Percentiles rank a stretch among this genome's conserved stretches.
phyloP scores from a whole-genome alignment of 1,140 invertebrate genomes.

The Penaeus indicus region DNA sequence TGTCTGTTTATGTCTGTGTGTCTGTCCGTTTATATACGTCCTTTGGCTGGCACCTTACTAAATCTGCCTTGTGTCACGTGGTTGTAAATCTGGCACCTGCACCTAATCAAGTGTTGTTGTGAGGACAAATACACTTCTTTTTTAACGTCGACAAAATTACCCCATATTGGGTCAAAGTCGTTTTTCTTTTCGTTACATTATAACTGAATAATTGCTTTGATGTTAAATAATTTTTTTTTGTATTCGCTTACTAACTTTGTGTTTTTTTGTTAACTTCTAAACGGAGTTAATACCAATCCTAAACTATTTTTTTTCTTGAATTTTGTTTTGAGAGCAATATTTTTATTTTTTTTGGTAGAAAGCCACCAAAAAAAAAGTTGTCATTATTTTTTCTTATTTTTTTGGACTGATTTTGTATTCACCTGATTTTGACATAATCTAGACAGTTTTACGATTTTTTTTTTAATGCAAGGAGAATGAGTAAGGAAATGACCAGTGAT shows the following conservation, averaged over 20 bases:
- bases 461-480: too few relatives aligned
- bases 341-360: background rate
- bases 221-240: slow-evolving; percentile 18
- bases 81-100: background rate
- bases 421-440: too few relatives aligned
- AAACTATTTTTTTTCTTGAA: background rate
- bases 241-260: background rate
- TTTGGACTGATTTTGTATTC: too few relatives aligned
- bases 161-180: too few relatives aligned
- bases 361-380: background rate
- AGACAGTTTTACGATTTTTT: too few relatives aligned
- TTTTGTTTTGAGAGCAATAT: background rate
- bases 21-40: slow-evolving; percentile 1
- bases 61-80: background rate
- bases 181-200: too few relatives aligned
- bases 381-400: background rate
- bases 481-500: too few relatives aligned
- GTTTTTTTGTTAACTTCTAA: slow-evolving; percentile 2
- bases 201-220: background rate
- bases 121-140: too few relatives aligned
- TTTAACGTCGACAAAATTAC: too few relatives aligned
- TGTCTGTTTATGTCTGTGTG: slow-evolving; percentile 22
- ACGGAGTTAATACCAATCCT: background rate
- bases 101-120: too few relatives aligned
- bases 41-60: too few relatives aligned